Base-by-base conservation (phyloP, 2,797 vertebrate species). In the Cossypha polioptera region DNA sequence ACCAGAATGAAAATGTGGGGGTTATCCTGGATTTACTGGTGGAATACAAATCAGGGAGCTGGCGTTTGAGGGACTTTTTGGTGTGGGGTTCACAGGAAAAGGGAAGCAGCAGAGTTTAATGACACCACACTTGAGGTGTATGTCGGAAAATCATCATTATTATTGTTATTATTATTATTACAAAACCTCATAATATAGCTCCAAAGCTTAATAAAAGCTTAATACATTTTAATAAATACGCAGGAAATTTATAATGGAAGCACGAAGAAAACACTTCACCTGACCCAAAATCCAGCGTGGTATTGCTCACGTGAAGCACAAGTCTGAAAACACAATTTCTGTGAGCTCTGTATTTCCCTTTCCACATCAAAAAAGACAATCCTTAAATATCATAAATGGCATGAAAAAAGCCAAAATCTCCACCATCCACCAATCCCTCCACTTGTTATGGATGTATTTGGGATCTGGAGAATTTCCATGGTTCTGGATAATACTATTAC, bases 11-110 rank as follows among this genome's bases (percentile, higher is more conserved):
- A 74, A 67, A 38, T 3, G 5, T 9, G 36, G 26, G n/a, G 8
- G 12, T 74, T 35, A 12, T 19, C 22, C 43, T 29, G 69, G 47
- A 38, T 80, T 86, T 59, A 10, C 9, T 51, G 3, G 1, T 24
- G 59, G 20, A 57, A 69, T 9, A 25, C 45, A 53, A 25, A 35
- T 7, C 38, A 18, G 24, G 43, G 43, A 63, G 22, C 2, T 50
- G 55, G 21, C 10, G 9, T 16, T 7, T 19, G 38, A 67, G 18
- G 61, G 36, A 36, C 2, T 21, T 75, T 36, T 51, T 21, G 33
- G 55, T 0, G 2, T 10, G 29, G 1, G 2, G 16, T 2, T 66
- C 19, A 31, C 3, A 22, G 18, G 26, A 38, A 26, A 45, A 68
- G 9, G 45, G 58, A 36, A 43, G 31, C 4, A 18, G 53, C 10